phyloP scores from a whole-genome alignment of 92 coral and sea anemone species.

The Actinernus sp. region DNA sequence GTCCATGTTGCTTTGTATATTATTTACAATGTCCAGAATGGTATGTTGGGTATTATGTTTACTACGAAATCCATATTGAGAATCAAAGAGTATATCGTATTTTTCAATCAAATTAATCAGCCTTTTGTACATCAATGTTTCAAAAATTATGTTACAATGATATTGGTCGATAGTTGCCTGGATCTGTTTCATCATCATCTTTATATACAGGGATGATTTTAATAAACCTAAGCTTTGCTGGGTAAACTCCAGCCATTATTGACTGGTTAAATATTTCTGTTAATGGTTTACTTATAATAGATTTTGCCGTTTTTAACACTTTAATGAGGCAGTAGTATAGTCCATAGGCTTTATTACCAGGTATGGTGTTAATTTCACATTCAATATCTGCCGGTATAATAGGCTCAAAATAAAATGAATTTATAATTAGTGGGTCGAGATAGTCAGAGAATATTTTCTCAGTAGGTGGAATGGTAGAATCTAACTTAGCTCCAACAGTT shows the following conservation, averaged over 20 bases:
- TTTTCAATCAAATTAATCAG: conserved; percentile 2
- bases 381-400: conserved; percentile 28
- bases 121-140: conserved; percentile 38
- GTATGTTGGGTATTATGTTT: conserved; percentile 33
- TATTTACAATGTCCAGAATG: conserved; percentile 26
- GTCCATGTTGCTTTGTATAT: conserved; percentile 39
- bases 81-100: conserved; percentile 1
- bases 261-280: conserved; percentile 16
- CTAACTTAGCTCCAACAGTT: no score
- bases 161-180: conserved; percentile 29
- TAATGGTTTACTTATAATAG: conserved; percentile 15
- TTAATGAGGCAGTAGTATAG: conserved; percentile 41
- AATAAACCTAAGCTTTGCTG: conserved; percentile 20
- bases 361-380: conserved; percentile 20
- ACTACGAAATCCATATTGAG: conserved; percentile 49
- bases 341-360: conserved; percentile 42
- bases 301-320: conserved; percentile 25
- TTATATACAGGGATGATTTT: conserved; percentile 34
- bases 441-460: no score
- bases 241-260: conserved; percentile 10
- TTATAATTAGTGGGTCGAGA: not conserved
- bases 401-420: conserved; percentile 25
- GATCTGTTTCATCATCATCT: conserved; percentile 26
- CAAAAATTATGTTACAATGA: conserved; percentile 33
- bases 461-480: no score